Evolutionary conservation across 2,113 vertebrate species (phyloP).

Genomic region (Corythornis vintsioides): DNA sequence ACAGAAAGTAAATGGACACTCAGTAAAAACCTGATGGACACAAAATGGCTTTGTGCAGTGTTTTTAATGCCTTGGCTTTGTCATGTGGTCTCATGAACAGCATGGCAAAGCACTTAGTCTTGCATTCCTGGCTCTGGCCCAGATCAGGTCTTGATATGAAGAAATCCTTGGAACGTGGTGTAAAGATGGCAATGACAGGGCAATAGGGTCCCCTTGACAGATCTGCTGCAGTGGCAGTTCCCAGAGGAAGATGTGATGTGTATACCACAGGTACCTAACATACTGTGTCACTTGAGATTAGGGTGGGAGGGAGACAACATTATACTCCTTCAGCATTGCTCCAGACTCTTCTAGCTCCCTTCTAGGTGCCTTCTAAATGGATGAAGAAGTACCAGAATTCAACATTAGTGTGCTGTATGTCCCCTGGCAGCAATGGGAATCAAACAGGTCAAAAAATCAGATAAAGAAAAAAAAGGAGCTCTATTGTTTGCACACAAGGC

Average conservation of each 20-base stretch:
- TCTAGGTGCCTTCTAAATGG: not conserved
- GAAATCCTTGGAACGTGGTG: not conserved
- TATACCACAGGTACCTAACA: rapidly evolving
- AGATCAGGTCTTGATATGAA: not conserved
- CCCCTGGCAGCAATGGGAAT: not conserved
- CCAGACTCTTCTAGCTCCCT: not conserved
- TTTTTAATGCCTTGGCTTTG: not conserved
- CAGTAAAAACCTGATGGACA: not conserved
- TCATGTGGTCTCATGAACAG: not conserved
- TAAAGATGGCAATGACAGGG: not conserved
- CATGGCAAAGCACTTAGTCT: not conserved
- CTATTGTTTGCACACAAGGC: not conserved
- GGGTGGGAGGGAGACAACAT: rapidly evolving
- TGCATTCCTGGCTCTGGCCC: not conserved
- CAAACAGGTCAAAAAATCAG: not conserved
- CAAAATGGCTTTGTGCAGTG: not conserved
- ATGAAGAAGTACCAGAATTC: not conserved
- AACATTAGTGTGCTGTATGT: rapidly evolving
- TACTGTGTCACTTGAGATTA: rapidly evolving
- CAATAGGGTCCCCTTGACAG: not conserved
- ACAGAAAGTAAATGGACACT: not conserved
- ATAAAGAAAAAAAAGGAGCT: not conserved
- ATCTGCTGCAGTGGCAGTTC: not conserved
- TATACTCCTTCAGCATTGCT: not conserved
- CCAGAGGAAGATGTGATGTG: not conserved